Evolutionary conservation across 1,140 invertebrate genomes (phyloP), one percentile per base, ranked within the genome.

Genomic region (Pachypeltis micranthus): DNA sequence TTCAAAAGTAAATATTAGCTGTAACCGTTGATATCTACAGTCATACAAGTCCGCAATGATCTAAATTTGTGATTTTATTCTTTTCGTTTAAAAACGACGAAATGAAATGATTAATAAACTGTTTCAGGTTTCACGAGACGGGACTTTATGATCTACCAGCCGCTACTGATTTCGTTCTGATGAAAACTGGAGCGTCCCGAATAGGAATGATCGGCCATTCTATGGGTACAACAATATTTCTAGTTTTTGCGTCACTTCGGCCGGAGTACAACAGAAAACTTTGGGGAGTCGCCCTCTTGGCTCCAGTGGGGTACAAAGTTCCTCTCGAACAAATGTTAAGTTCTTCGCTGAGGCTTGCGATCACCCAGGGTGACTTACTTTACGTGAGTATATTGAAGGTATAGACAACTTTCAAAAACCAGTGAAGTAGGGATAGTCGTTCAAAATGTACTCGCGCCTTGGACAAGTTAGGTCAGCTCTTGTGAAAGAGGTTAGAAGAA

Each of bases 81-180:
- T n/a, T n/a, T n/a, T n/a, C n/a, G n/a, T n/a, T n/a, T n/a, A n/a
- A n/a, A n/a, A n/a, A n/a, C n/a, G n/a, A n/a, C n/a, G 31, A 16
- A 39, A 7, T 39, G 31, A 39, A 39, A 39, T 39, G 16, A 39
- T 39, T 39, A 16, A 39, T 39, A n/a, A n/a, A n/a, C n/a, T n/a
- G n/a, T n/a, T n/a, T 60, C 25, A 60, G 39, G 63, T 80, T 73
- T 67, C 76, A 81, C 67, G 75, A 82, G 66, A 79, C 80, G 75
- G 79, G 77, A 2, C 63, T 70, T 28, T 76, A 75, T 63, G 81
- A 83, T 68, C 63, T 81, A 12, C 78, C 79, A 24, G 75, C 80
- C 12, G 75, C 76, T 70, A 72, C 83, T 14, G 72, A 82, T 63
- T 76, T 75, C 59, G 73, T 76, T 14, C 51, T 79, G 19, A 69